These are phyloP conservation scores for Physella acuta DNA, from an alignment of 1,140 invertebrate species.

Conservation along the genomic window DNA sequence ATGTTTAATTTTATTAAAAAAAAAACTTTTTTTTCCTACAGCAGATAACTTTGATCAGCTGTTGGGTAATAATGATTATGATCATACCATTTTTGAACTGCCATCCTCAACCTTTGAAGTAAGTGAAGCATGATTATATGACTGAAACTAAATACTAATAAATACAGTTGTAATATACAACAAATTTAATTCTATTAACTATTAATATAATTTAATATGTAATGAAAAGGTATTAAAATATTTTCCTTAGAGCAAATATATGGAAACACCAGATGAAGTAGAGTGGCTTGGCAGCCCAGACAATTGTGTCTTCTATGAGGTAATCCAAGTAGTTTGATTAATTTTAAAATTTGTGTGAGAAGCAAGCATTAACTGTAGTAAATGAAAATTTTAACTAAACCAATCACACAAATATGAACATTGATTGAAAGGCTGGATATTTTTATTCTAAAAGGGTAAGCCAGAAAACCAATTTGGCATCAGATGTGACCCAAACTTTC, in stretches of 20 bases:
- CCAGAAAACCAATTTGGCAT: constrained; percentile 1
- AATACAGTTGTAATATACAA: too few relatives aligned
- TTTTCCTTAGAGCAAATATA: constrained; percentile 4
- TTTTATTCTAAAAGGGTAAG: too few relatives aligned
- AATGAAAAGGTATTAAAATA: neutral
- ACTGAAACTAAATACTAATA: too few relatives aligned
- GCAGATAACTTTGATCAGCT: constrained; percentile 15
- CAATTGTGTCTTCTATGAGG: too few relatives aligned
- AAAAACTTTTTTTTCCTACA: neutral
- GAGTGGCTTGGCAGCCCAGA: constrained; percentile 26
- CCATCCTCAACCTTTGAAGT: constrained; percentile 14
- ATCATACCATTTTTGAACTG: constrained; percentile 12
- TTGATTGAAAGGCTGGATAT: too few relatives aligned
- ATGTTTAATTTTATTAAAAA: neutral
- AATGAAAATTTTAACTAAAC: too few relatives aligned
- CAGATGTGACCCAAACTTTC: neutral
- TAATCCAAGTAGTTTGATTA: too few relatives aligned
- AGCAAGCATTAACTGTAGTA: too few relatives aligned
- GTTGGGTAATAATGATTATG: neutral
- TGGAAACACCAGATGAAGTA: constrained; percentile 15
- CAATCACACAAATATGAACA: too few relatives aligned
- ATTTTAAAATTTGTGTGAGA: too few relatives aligned
- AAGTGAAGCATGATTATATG: neutral
- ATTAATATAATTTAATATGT: too few relatives aligned
- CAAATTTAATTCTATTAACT: too few relatives aligned